Evolutionary conservation across 2,888 invertebrate species (phyloP).

Genomic region (Sesia bembeciformis): DNA sequence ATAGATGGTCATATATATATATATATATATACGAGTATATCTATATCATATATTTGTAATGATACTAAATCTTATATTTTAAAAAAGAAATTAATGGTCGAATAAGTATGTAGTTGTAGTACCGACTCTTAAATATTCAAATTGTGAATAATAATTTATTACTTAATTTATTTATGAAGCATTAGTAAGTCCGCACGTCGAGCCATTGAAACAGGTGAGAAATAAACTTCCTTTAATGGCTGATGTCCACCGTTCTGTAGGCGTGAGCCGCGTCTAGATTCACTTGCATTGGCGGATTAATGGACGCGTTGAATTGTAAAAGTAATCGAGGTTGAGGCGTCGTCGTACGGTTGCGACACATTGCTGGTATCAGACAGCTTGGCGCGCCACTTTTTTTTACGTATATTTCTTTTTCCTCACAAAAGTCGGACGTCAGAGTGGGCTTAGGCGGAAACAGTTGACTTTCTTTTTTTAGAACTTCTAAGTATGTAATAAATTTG

Average conservation of each 20-base stretch:
- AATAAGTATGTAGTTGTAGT: too few relatives aligned
- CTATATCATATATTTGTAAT: too few relatives aligned
- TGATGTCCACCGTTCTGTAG: neutral
- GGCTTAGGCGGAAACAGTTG: slow-evolving; percentile 42
- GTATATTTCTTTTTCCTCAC: slow-evolving; percentile 39
- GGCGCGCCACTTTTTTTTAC: slow-evolving; percentile 68
- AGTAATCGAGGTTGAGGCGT: slow-evolving; percentile 19
- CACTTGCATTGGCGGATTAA: neutral
- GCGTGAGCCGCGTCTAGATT: neutral
- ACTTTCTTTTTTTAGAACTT: slow-evolving; percentile 66
- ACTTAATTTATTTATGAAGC: neutral
- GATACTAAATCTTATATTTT: too few relatives aligned
- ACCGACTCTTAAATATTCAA: too few relatives aligned
- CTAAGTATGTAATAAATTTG: slow-evolving; percentile 43
- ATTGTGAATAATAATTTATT: too few relatives aligned
- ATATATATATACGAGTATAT: too few relatives aligned
- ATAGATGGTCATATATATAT: too few relatives aligned
- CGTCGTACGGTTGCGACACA: slow-evolving; percentile 35
- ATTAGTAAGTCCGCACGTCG: neutral
- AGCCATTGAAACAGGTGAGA: neutral
- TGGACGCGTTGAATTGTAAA: slow-evolving; percentile 10
- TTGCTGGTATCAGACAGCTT: slow-evolving; percentile 58
- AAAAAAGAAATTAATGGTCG: too few relatives aligned
- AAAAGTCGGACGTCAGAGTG: slow-evolving; percentile 46
- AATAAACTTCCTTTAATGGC: neutral